A percentile compares a stretch with the other conserved stretches of the same genome.
Evolutionary conservation across 2,888 invertebrate species (phyloP).

Genomic region (Acronicta aceris): DNA sequence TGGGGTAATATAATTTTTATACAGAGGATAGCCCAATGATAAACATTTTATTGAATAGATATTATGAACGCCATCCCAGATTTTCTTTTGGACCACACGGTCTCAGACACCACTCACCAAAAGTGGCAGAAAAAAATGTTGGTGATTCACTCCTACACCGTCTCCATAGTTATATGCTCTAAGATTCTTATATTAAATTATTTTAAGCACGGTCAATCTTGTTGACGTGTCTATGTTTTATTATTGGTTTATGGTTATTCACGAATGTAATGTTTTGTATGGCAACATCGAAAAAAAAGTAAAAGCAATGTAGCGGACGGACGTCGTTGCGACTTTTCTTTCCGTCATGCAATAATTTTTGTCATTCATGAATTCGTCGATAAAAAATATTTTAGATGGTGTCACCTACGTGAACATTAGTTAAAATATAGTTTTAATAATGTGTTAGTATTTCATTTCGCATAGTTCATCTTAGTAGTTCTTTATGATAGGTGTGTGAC

Average conservation of each 20-base stretch:
- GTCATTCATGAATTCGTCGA: constrained; percentile 87
- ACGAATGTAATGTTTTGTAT: constrained; percentile 35
- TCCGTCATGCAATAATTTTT: constrained; percentile 89
- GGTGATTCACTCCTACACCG: too few relatives aligned
- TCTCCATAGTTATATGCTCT: too few relatives aligned
- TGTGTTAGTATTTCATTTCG: constrained; percentile 86
- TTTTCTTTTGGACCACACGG: too few relatives aligned
- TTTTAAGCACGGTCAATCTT: too few relatives aligned
- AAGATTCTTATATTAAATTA: too few relatives aligned
- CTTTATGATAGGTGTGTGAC: constrained; percentile 86
- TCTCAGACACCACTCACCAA: too few relatives aligned
- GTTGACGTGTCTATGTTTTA: too few relatives aligned
- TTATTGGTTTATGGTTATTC: constrained; percentile 17
- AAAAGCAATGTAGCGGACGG: constrained; percentile 85
- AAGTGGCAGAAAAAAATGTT: too few relatives aligned
- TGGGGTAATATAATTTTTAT: too few relatives aligned
- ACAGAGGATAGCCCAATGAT: too few relatives aligned
- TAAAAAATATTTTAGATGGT: constrained; percentile 85
- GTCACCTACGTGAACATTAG: constrained; percentile 82
- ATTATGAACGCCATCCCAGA: too few relatives aligned
- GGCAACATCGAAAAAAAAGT: constrained; percentile 78
- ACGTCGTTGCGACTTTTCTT: constrained; percentile 89
- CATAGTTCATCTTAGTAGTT: constrained; percentile 82
- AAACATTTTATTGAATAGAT: too few relatives aligned
- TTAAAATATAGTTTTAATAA: constrained; percentile 84